Evolutionary conservation across 1,140 invertebrate genomes (phyloP).

Genomic region (Brachionus manjavacas): DNA sequence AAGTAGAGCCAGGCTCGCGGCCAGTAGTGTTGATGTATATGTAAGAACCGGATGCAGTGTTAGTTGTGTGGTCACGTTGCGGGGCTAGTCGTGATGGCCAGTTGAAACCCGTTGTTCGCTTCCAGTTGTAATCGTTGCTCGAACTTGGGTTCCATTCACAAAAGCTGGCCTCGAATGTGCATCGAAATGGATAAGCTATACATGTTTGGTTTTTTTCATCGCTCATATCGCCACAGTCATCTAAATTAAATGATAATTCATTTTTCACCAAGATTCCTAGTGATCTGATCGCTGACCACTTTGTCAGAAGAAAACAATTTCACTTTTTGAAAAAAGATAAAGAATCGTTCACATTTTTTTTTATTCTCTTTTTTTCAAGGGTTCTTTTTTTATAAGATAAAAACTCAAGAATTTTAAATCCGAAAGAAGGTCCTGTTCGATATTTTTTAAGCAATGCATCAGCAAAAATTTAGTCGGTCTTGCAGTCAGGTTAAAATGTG

Average conservation of each 20-base stretch:
- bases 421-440: no score
- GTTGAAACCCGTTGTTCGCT: not conserved
- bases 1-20: not conserved
- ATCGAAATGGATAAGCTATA: conserved; percentile 41
- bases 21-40: conserved; percentile 46
- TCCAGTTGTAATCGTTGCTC: conserved; percentile 5
- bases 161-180: conserved; percentile 50
- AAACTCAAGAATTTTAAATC: no score
- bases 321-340: no score
- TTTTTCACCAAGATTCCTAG: no score
- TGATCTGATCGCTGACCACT: not conserved
- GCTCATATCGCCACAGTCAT: conserved; percentile 55
- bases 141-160: conserved; percentile 48
- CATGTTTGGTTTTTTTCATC: conserved; percentile 49
- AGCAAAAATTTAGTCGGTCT: no score
- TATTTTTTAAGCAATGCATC: no score
- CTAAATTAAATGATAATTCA: not conserved
- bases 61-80: conserved; percentile 33
- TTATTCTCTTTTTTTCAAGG: no score
- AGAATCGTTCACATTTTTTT: no score
- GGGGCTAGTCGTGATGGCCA: not conserved
- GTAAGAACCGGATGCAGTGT: conserved; percentile 32
- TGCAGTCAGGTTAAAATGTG: no score
- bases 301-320: no score
- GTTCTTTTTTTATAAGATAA: no score